Percentiles rank a stretch among this genome's conserved stretches.
phyloP scores from a whole-genome alignment of 2,113 vertebrate species.

The Cisticola juncidis region DNA sequence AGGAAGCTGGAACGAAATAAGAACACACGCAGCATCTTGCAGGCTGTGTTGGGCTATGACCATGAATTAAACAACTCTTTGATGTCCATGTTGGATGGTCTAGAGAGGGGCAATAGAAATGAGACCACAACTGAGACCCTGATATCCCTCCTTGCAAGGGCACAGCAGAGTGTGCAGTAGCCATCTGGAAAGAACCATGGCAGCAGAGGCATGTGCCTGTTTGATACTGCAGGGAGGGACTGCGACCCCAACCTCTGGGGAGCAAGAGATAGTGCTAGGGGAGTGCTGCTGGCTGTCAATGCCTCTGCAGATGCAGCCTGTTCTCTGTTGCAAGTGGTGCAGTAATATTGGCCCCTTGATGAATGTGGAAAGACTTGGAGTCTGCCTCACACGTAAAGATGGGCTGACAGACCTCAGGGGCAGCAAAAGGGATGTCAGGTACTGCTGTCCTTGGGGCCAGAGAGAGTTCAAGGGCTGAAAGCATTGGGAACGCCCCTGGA shows the following conservation, averaged over 20 bases:
- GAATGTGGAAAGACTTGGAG: background rate
- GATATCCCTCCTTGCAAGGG: background rate
- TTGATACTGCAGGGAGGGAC: background rate
- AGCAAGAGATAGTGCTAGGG: rapidly evolving
- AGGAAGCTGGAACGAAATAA: background rate
- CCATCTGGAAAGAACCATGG: background rate
- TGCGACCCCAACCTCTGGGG: background rate
- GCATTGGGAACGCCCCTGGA: background rate
- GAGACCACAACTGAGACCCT: background rate
- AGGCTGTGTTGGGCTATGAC: background rate
- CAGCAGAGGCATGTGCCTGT: background rate
- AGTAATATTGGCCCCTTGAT: background rate
- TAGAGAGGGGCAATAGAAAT: background rate
- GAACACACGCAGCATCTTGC: rapidly evolving
- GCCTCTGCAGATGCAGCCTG: background rate
- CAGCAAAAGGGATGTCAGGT: background rate
- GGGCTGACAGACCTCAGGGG: background rate
- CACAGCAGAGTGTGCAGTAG: background rate
- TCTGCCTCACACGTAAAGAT: background rate
- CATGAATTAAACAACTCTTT: background rate
- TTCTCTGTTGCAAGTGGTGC: background rate
- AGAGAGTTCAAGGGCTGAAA: background rate
- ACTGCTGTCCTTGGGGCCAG: background rate
- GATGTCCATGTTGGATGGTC: background rate
- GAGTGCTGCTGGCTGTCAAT: background rate